Evolutionary conservation across 2,113 vertebrate species (phyloP), one percentile per base, ranked within the genome.

Genomic region (Circaetus gallicus): DNA sequence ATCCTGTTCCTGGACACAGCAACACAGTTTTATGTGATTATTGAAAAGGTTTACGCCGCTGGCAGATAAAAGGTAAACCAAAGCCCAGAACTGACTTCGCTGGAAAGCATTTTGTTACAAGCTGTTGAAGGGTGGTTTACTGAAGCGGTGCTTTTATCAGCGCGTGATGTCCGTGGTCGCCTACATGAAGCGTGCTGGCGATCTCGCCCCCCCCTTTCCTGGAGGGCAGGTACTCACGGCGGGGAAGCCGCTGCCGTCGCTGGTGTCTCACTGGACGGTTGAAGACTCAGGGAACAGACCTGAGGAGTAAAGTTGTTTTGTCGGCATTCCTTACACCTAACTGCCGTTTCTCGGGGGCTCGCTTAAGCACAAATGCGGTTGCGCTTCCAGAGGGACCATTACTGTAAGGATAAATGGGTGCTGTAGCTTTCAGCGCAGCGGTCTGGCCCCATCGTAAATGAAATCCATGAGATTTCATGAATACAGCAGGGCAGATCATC

Each of bases 61-160:
- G 91, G 56, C 53, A 96, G 86, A 86, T 92, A 62, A 86, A 96
- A 85, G 78, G 31, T 89, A 92, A 93, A 38, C 14, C 65, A 67
- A 95, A 97, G 78, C 71, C 92, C 90, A 94, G 87, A 95, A 71
- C 78, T 82, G 80, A 69, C 73, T 82, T 88, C 26, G 15, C 6
- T 86, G 93, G 77, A 90, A 95, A 95, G 40, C 29, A 15, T 89
- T 95, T 92, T 86, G 66, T 82, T 92, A 53, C 40, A 79, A 14
- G 42, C 73, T 85, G 47, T 53, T 90, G 61, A 72, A 72, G 67
- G 19, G 50, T 93, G 40, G 29, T 59, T 96, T 95, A 70, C 52
- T 49, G 66, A 47, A 50, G 58, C 58, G 50, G 56, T 40, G 36
- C 55, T 93, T 93, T 72, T 90, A 36, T 91, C 74, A 83, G 20